Percentiles rank a stretch among this genome's conserved stretches.
phyloP scores from a whole-genome alignment of 1,140 invertebrate species.

The Drosophila pruinosa region DNA sequence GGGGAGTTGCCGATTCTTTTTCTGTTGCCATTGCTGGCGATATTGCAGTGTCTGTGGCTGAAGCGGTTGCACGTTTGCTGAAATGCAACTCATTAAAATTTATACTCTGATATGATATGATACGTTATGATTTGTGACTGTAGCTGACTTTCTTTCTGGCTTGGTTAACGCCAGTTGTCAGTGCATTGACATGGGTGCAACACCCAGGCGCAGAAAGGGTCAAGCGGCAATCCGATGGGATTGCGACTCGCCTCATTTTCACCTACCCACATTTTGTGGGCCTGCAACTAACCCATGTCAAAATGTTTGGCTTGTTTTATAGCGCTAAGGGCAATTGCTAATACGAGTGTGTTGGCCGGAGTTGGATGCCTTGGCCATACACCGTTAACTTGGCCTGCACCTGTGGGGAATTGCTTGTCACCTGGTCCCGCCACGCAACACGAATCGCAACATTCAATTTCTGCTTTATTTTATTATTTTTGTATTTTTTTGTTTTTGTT shows the following conservation, averaged over 20 bases:
- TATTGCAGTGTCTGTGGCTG: no score
- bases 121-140: constrained; percentile 69
- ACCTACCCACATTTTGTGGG: constrained; percentile 51
- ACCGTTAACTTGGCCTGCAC: constrained; percentile 43
- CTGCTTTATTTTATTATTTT: constrained; percentile 49
- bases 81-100: constrained; percentile 73
- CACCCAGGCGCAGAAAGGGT: constrained; percentile 68
- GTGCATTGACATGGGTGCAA: constrained; percentile 67
- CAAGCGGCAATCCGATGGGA: constrained; percentile 15
- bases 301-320: constrained; percentile 68
- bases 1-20: not conserved
- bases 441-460: constrained; percentile 72
- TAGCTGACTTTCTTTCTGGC: constrained; percentile 43
- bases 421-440: constrained; percentile 44
- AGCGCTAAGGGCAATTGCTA: constrained; percentile 72
- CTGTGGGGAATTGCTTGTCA: constrained; percentile 74
- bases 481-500: not conserved
- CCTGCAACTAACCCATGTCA: constrained; percentile 58
- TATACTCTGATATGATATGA: constrained; percentile 61
- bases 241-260: constrained; percentile 50
- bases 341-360: constrained; percentile 25
- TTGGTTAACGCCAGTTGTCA: constrained; percentile 70
- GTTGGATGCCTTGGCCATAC: not conserved
- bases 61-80: constrained; percentile 15
- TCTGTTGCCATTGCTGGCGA: not conserved